Percentiles rank a stretch among this genome's conserved stretches.
phyloP scores from a whole-genome alignment of 2,888 invertebrate species.

The Aphelenchoides bicaudatus region DNA sequence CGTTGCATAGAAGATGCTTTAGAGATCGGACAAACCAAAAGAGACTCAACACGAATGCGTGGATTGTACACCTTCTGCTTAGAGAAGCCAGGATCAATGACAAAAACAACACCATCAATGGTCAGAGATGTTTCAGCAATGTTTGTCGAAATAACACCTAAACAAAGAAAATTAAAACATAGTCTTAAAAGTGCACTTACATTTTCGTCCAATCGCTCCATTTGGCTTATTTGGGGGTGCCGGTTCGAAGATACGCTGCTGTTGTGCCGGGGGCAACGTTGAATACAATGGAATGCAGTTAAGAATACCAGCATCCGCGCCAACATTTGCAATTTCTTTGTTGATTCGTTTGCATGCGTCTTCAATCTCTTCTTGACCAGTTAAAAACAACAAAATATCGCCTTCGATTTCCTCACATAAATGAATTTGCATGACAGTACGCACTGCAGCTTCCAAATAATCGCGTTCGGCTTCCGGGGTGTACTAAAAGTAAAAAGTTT shows the following conservation, averaged over 20 bases:
- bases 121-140: slow-evolving; percentile 98
- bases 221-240: slow-evolving; percentile 85
- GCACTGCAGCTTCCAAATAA: slow-evolving; percentile 93
- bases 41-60: slow-evolving; percentile 85
- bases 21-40: slow-evolving; percentile 94
- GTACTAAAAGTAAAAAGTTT: slow-evolving; percentile 65
- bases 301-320: slow-evolving; percentile 82
- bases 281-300: slow-evolving; percentile 98
- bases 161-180: too few relatives aligned
- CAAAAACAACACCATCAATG: slow-evolving; percentile 98
- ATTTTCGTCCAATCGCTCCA: slow-evolving; percentile 71
- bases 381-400: slow-evolving; percentile 85
- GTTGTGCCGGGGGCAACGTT: slow-evolving; percentile 90
- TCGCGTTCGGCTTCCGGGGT: slow-evolving; percentile 97
- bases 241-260: slow-evolving; percentile 82
- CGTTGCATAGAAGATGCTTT: slow-evolving; percentile 98
- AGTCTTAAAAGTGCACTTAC: too few relatives aligned
- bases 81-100: slow-evolving; percentile 98
- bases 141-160: slow-evolving; percentile 95
- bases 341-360: slow-evolving; percentile 97
- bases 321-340: slow-evolving; percentile 88
- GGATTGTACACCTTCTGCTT: slow-evolving; percentile 96
- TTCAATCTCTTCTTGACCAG: slow-evolving; percentile 86
- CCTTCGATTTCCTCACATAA: slow-evolving; percentile 72
- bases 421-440: slow-evolving; percentile 94